These are phyloP conservation scores for Ochotona princeps DNA, from an alignment of 2,113 vertebrate genomes.

Conservation along the genomic window DNA sequence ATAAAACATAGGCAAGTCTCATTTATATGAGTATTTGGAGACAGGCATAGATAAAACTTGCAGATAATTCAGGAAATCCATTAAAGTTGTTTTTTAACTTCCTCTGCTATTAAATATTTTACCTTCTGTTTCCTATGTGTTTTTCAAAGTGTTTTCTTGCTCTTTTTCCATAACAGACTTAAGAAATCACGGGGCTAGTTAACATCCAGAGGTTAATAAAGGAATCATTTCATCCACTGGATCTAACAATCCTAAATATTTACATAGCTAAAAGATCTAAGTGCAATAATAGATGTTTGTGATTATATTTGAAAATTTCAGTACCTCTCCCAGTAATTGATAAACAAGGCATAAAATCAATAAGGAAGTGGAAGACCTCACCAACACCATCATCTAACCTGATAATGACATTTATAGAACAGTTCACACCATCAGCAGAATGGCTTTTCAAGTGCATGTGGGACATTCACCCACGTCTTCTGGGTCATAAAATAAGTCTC, in stretches of 20 bases:
- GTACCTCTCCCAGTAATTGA: neutral
- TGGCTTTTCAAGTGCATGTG: neutral
- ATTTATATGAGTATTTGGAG: constrained; percentile 66
- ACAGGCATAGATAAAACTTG: constrained; percentile 68
- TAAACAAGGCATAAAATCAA: neutral
- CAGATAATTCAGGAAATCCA: constrained; percentile 70
- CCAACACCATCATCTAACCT: neutral
- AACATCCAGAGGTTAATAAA: constrained; percentile 34
- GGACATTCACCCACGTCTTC: neutral
- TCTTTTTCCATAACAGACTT: constrained; percentile 57
- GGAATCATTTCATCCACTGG: constrained; percentile 29
- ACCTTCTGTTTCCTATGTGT: constrained; percentile 55
- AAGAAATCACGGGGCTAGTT: constrained; percentile 20
- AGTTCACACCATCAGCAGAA: neutral
- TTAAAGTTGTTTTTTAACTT: constrained; percentile 75
- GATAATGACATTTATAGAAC: neutral
- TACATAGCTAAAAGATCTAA: neutral
- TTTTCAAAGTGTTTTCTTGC: constrained; percentile 57
- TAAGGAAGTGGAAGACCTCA: neutral
- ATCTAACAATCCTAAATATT: constrained; percentile 44
- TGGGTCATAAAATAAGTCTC: neutral
- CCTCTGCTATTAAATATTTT: constrained; percentile 48
- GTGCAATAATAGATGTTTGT: neutral
- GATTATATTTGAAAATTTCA: constrained; percentile 33
- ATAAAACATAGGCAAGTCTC: constrained; percentile 63